Evolutionary conservation across 23 tunicate species (phyloP), one percentile per base, ranked within the genome.

Genomic region (Corella eumyota): DNA sequence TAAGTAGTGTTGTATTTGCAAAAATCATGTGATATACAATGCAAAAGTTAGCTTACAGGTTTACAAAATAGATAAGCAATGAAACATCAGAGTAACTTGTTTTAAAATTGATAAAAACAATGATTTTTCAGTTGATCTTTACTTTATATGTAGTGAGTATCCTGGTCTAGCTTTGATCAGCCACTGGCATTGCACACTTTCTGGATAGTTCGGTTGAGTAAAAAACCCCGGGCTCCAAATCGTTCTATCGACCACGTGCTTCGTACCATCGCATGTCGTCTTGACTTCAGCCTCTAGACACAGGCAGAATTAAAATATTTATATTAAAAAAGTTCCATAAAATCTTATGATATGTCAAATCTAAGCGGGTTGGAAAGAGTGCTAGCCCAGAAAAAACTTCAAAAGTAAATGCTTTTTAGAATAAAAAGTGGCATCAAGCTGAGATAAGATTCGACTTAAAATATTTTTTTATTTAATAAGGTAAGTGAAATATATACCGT

Each of bases 191-290:
- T 31, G 25, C 0, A 40, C 58, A 0, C 53, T n/a, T n/a, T 58
- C 56, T 2, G 65, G 63, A 59, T 85, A 85, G 11, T 25, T 33
- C 24, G 40, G 71, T 7, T 22, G 30, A 44, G 38, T 22, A 56
- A 61, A 85, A 58, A 36, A 70, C 5, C 60, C 70, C 21, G 85
- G 95, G 36, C 74, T 69, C 95, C 95, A 85, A 22, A 85, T 58
- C 3, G 75, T 25, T 30, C 61, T 59, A 52, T 65, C 70, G 4
- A 77, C 35, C 23, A 55, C 54, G 54, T 85, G 62, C 35, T 66
- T 77, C 65, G 95, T 85, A 29, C 53, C 44, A 4, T 56, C 45
- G 54, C 95, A 85, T 6, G 75, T 70, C 4, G 85, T 45, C 27
- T 54, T 65, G 11, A 71, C 56, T 34, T 71, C 74, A 4, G 65